Conservation (phyloP, 2,888 invertebrate genomes). For the Sycophila texana region DNA sequence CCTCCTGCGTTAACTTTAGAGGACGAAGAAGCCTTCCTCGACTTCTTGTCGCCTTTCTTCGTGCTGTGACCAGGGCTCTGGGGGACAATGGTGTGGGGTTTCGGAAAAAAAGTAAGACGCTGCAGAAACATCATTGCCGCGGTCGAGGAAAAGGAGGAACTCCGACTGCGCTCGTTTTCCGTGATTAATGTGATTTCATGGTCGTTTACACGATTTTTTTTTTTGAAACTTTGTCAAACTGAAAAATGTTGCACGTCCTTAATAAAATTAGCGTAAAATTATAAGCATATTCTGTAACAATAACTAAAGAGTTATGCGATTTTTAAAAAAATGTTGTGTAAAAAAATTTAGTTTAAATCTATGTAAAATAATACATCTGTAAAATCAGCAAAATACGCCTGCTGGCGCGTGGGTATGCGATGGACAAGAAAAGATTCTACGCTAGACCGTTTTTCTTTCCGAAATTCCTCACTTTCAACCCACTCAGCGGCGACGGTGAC, state of each 20-base stretch:
- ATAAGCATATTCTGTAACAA: too few relatives aligned
- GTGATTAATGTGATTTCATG: not conserved
- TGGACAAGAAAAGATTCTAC: not conserved
- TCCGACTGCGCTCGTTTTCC: not conserved
- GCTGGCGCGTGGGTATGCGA: not conserved
- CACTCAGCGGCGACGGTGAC: constrained; percentile 25
- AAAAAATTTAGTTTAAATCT: not conserved
- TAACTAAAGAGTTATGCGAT: not conserved
- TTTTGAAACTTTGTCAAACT: too few relatives aligned
- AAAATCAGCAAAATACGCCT: not conserved
- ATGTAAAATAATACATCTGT: not conserved
- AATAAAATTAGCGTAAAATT: too few relatives aligned
- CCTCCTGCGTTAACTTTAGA: constrained; percentile 14
- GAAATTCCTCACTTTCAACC: constrained; percentile 35
- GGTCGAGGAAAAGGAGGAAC: not conserved
- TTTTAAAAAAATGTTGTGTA: not conserved
- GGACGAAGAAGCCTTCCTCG: not conserved
- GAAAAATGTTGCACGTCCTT: too few relatives aligned
- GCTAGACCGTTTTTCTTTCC: constrained; percentile 4
- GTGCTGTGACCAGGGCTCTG: not conserved
- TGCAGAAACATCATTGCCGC: constrained; percentile 19
- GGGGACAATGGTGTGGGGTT: constrained; percentile 5
- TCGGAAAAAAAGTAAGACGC: constrained; percentile 18
- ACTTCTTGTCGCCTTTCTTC: not conserved
- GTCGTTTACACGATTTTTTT: not conserved